A percentile compares a stretch with the other conserved stretches of the same genome.
These are phyloP conservation scores for Ganaspis brasiliensis DNA, from an alignment of 2,888 invertebrate species.

Conservation along the genomic window DNA sequence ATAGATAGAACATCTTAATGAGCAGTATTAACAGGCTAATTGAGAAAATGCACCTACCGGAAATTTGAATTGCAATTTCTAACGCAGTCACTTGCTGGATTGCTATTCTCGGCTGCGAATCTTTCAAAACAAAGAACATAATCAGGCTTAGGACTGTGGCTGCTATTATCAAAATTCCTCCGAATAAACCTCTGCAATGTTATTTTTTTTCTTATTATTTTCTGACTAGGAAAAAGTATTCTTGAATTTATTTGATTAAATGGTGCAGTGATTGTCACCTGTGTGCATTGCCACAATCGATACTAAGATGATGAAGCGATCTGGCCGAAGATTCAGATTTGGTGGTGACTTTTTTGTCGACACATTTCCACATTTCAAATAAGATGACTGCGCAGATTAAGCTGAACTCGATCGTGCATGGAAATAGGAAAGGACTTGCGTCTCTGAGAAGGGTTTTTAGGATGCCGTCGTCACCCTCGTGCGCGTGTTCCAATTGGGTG, in stretches of 20 bases:
- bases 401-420: constrained; percentile 95
- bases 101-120: constrained; percentile 78
- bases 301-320: constrained; percentile 75
- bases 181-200: constrained; percentile 85
- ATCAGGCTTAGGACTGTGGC: constrained; percentile 93
- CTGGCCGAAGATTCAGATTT: constrained; percentile 78
- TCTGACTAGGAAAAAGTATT: constrained; percentile 8
- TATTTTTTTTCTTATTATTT: too few relatives aligned
- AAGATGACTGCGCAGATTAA: constrained; percentile 90
- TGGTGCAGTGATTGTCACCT: too few relatives aligned
- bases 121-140: constrained; percentile 93
- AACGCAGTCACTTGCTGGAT: constrained; percentile 75
- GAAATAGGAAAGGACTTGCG: constrained; percentile 93
- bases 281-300: constrained; percentile 93
- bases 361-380: constrained; percentile 96
- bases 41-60: too few relatives aligned
- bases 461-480: constrained; percentile 78
- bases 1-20: too few relatives aligned
- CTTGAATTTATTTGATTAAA: too few relatives aligned
- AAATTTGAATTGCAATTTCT: constrained; percentile 72
- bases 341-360: constrained; percentile 83
- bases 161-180: constrained; percentile 89
- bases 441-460: constrained; percentile 83
- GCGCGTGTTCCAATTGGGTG: constrained; percentile 84
- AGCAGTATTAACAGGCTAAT: too few relatives aligned